Evolutionary conservation across 2,888 invertebrate genomes (phyloP), one percentile per base, ranked within the genome.

Genomic region (Chrysotoxum bicinctum): DNA sequence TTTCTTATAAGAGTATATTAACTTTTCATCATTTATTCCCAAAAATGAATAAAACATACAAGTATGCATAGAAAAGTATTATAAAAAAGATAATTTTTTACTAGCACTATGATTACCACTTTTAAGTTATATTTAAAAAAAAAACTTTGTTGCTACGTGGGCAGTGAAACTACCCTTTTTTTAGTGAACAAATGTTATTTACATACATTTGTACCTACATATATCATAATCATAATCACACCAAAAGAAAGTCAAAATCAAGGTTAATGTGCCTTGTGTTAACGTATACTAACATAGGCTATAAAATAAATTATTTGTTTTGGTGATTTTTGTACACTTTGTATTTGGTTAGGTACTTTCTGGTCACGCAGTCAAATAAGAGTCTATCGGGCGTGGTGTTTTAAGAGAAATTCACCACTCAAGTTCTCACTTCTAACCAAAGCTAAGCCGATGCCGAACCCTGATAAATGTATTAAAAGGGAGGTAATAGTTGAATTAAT

Each of bases 241-340:
- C 43, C 48, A 40, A 23, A 48, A 48, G 64, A 81, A 76, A 66
- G 75, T 75, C 81, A 72, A 35, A 66, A 50, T 81, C 81, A 81
- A 81, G 81, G 81, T 81, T 66, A 76, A 72, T 76, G 70, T 81
- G 81, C 81, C 43, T 81, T 37, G 8, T 21, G 2, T 58, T 7
- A 35, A 12, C n/a, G 21, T 37, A 21, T 21, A 37, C 7, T 19
- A 26, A 26, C 26, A 26, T 26, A 26, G 7, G 1, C 37, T 58
- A 14, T 1, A 14, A 1, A 14, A 21, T 19, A 12, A 21, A 8
- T 6, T 23, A 37, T 21, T 37, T 35, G 12, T 21, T 32, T 21
- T 35, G 35, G 19, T 19, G 21, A n/a, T 58, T 21, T 16, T 16
- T 23, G 7, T 16, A 40, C n/a, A n/a, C n/a, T 50, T 60, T 2